These are phyloP conservation scores for Octonoba sinensis DNA, from an alignment of 2,888 invertebrate genomes.

Conservation along the genomic window DNA sequence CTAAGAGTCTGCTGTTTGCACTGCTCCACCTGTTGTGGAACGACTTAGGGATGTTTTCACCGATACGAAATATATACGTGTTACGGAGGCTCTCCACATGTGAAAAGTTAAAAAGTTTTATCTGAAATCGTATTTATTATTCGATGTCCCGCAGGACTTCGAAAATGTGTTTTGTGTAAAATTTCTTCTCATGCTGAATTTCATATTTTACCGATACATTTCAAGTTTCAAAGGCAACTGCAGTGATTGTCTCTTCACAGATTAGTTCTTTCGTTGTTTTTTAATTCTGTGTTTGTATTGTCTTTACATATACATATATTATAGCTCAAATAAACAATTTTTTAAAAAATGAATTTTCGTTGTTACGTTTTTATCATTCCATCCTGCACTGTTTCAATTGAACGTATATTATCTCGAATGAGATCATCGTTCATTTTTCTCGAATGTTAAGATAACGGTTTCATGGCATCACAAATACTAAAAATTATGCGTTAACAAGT, in stretches of 20 bases:
- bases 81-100: no score
- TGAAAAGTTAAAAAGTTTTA: slow-evolving; percentile 4
- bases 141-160: neutral
- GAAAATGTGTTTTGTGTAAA: neutral
- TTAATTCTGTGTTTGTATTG: slow-evolving; percentile 23
- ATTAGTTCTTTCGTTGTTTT: neutral
- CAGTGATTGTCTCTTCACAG: slow-evolving; percentile 8
- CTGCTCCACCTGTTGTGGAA: neutral
- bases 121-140: slow-evolving; percentile 17
- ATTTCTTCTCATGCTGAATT: slow-evolving; percentile 4
- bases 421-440: no score
- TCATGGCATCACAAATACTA: no score
- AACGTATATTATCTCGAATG: no score
- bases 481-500: no score
- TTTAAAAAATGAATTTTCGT: slow-evolving; percentile 33
- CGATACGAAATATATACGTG: no score
- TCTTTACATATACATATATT: slow-evolving; percentile 50
- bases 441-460: no score
- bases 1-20: slow-evolving; percentile 5
- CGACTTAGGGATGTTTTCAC: neutral
- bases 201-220: neutral
- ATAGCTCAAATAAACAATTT: slow-evolving; percentile 61
- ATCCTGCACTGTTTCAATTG: no score
- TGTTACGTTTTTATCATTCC: neutral
- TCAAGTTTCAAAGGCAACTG: slow-evolving; percentile 7